Conservation (phyloP, 2,888 invertebrate species). For the Hermaeophaga mercurialis region DNA sequence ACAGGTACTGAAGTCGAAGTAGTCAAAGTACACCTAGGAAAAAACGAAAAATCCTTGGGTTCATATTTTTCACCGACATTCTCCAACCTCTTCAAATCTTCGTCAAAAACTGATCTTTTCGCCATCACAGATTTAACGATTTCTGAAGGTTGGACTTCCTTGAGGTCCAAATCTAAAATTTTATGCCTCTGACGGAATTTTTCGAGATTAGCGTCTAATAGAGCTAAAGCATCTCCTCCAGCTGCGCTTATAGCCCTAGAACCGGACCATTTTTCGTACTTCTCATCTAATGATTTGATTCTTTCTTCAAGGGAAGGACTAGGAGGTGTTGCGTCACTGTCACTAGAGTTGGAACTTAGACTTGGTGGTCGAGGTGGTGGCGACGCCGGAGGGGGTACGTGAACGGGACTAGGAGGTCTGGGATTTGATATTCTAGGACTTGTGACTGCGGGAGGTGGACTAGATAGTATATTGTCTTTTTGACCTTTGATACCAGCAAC, state of each 20-base stretch:
- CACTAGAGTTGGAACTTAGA: slow-evolving; percentile 71
- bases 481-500: slow-evolving; percentile 57
- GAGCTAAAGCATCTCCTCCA: slow-evolving; percentile 61
- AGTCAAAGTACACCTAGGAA: slow-evolving; percentile 42
- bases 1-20: slow-evolving; percentile 38
- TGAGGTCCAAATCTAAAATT: slow-evolving; percentile 74
- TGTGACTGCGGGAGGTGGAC: slow-evolving; percentile 59
- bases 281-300: slow-evolving; percentile 90
- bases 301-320: slow-evolving; percentile 88
- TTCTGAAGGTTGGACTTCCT: slow-evolving; percentile 81
- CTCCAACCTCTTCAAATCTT: slow-evolving; percentile 90
- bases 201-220: slow-evolving; percentile 63
- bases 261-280: slow-evolving; percentile 88
- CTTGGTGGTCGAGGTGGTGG: slow-evolving; percentile 73
- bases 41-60: slow-evolving; percentile 62
- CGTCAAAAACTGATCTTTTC: slow-evolving; percentile 93
- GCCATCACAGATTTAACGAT: slow-evolving; percentile 91
- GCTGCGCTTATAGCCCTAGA: slow-evolving; percentile 66
- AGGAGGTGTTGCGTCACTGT: slow-evolving; percentile 56
- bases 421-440: slow-evolving; percentile 57
- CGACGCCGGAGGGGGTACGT: slow-evolving; percentile 64
- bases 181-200: slow-evolving; percentile 68
- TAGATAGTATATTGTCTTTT: slow-evolving; percentile 51
- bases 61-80: slow-evolving; percentile 85
- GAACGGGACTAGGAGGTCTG: slow-evolving; percentile 52